Evolutionary conservation across 2,113 vertebrate species (phyloP).

Genomic region (Dicentrarchus labrax): DNA sequence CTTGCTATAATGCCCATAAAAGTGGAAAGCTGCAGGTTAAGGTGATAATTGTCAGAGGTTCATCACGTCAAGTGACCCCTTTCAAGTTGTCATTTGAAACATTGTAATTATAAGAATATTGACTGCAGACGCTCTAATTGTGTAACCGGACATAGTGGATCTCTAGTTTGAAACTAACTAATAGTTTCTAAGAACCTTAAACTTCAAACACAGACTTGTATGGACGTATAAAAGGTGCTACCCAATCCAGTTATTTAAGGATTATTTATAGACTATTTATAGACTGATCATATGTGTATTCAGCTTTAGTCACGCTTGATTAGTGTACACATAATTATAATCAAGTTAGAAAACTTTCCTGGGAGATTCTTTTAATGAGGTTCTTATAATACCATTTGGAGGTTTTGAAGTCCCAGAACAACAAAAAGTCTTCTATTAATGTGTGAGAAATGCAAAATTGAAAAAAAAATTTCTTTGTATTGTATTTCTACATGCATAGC

Average conservation of each 20-base stretch:
- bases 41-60: too few species aligned
- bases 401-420: constrained; percentile 8
- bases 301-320: background rate
- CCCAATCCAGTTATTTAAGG: background rate
- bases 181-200: too few species aligned
- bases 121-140: background rate
- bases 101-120: background rate
- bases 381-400: background rate
- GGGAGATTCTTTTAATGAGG: background rate
- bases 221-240: too few species aligned
- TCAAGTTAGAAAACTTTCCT: background rate
- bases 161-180: too few species aligned
- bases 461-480: background rate
- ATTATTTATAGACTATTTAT: background rate
- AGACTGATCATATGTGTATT: background rate
- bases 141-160: too few species aligned
- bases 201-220: too few species aligned
- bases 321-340: background rate
- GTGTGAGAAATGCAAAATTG: background rate
- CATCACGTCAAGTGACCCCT: too few species aligned
- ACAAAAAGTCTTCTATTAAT: background rate
- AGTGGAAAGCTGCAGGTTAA: too few species aligned
- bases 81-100: background rate
- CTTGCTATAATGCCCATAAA: too few species aligned
- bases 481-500: background rate